Evolutionary conservation across 2,113 vertebrate genomes (phyloP).

Genomic region (Electrona antarctica): DNA sequence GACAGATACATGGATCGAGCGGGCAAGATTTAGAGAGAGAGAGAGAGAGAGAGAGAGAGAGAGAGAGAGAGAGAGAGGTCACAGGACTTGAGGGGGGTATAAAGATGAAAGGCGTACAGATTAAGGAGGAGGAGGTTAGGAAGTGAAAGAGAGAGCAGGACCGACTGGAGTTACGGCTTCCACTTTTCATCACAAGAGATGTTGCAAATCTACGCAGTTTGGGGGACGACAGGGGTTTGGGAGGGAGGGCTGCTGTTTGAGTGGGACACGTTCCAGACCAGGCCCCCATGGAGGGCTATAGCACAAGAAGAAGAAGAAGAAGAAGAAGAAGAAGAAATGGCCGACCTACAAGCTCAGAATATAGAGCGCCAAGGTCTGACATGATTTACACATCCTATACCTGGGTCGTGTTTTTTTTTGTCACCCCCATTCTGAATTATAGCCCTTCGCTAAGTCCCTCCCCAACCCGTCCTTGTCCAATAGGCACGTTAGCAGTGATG

Average conservation of each 20-base stretch:
- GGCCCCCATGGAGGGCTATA: background rate
- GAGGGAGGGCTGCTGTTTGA: background rate
- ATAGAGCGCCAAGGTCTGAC: no score
- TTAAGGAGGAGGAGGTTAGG: slow-evolving; percentile 48
- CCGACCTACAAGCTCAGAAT: no score
- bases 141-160: slow-evolving; percentile 2
- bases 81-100: no score
- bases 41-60: no score
- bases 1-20: slow-evolving; percentile 1
- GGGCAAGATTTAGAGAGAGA: no score
- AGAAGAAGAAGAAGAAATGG: no score
- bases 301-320: slow-evolving; percentile 5
- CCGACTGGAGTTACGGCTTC: slow-evolving; percentile 24
- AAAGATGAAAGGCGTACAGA: slow-evolving; percentile 29
- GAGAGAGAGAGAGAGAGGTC: background rate
- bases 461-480: no score
- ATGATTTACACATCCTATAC: no score
- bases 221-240: slow-evolving; percentile 18
- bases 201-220: slow-evolving; percentile 40
- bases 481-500: no score
- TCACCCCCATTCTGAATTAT: no score
- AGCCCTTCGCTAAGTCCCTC: no score
- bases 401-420: no score
- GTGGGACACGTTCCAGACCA: slow-evolving; percentile 12
- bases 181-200: slow-evolving; percentile 50